Evolutionary conservation across 1,140 invertebrate species (phyloP), one percentile per base, ranked within the genome.

Genomic region (Aporrectodea caliginosa): DNA sequence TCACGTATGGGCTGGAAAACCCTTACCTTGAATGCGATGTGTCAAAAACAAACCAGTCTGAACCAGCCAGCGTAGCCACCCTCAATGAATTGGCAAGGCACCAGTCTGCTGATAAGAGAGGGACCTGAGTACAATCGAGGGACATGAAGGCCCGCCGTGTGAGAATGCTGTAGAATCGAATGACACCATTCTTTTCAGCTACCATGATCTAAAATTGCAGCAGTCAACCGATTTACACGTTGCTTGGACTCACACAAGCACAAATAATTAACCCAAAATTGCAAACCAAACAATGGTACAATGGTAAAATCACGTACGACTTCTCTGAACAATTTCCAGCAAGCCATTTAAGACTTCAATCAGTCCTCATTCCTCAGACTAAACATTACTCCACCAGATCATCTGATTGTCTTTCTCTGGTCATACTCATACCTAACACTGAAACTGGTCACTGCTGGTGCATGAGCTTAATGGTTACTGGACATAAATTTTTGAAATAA

Each of bases 61-160:
- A 81, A 14, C 83, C 86, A 34, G 85, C 84, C 16, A 84, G 83
- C 75, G 90, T 80, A 90, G 91, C 91, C 27, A 94, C 90, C 31
- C 83, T 77, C 29, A 92, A 86, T 71, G 90, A 89, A 86, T 93
- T 92, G 27, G 85, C 84, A 6, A 90, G 87, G 29, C 90, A 90
- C 93, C 93, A 94, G 87, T 93, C 92, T 16, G 91, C 91, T n/a
- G 90, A 89, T 83, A 90, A 90, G 1, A 93, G 84, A 1, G 93
- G 91, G 69, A 90, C 87, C 79, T 90, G 90, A 16, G 90, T 90
- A 73, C 92, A 90, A 83, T 93, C 92, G 6, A 93, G 87, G 0
- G 93, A 93, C 84, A 93, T 89, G 70, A 94, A 91, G 16, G 92
- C 91, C 82, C 91, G 91, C 81, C 92, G 91, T 78, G 90, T 91